Evolutionary conservation across 2,797 vertebrate genomes (phyloP), one percentile per base, ranked within the genome.

Genomic region (Sebastes vulpes): DNA sequence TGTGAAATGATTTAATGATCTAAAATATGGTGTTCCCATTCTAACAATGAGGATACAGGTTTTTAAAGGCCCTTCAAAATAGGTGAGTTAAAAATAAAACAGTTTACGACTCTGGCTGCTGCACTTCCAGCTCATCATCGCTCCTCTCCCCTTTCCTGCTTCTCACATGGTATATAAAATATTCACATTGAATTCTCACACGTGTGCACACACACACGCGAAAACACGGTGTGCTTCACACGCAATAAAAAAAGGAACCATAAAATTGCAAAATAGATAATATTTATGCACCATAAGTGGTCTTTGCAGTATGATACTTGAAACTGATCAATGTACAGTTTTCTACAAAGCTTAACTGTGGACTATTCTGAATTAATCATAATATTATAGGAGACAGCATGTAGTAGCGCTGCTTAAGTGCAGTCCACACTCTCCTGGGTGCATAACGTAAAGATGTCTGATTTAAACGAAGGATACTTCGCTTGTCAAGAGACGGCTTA

Each of bases 161-260:
- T 72, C 81, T 85, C 84, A 82, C 85, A 75, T n/a, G 72, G 67
- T 42, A 26, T 53, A 83, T 91, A 8, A 91, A 88, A 89, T 85
- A 92, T 92, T 92, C 65, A 90, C 84, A 23, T 54, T 5, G 54
- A 68, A 77, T 82, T 80, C 57, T 80, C 79, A 85, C 79, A 76
- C 23, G 5, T 77, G 56, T 63, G 52, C 56, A 5, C 65, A 50
- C 48, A 58, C 16, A 63, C 60, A 53, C 58, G 61, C 18, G 23
- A 35, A 23, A 29, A 20, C 28, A 77, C 1, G 1, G 2, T 50
- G 56, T 32, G 31, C 63, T 72, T 77, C 35, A 71, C 68, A 80
- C 3, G 65, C 71, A 79, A 77, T 67, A 21, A 81, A 68, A 52
- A 56, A 63, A 1, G 8, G 46, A 71, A 26, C 20, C 3, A 38